Evolutionary conservation across 2,888 invertebrate genomes (phyloP), one percentile per base, ranked within the genome.

Genomic region (Nasonia oneida): DNA sequence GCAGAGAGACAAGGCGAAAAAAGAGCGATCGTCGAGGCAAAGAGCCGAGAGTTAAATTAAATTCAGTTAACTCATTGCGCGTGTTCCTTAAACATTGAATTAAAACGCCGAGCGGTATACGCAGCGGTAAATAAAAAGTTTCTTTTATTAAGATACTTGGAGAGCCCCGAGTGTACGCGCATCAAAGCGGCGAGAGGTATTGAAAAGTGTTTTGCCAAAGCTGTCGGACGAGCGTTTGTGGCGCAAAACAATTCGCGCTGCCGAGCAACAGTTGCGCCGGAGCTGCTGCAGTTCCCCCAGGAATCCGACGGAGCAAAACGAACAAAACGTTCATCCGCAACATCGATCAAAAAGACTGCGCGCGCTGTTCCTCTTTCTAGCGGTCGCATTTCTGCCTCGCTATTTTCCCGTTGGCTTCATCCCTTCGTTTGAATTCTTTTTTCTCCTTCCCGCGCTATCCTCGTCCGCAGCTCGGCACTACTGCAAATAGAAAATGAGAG

Each of bases 341-440:
- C 81, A 81, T 81, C 73, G 81, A 81, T 74, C 57, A 81, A 81
- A 81, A 81, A 42, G 61, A 42, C 73, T 42, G 15, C 23, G 23
- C 15, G 61, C 57, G 4, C 61, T 6, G 12, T 57, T n/a, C 5
- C 75, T 53, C 33, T 53, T 12, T 33, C 57, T 33, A 57, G 1
- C 1, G 4, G 15, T 73, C n/a, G 14, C 70, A 10, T 73, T n/a
- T 71, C 6, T 39, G 14, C 39, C 71, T 42, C 18, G 73, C n/a
- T 14, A 23, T 73, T 39, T 71, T 39, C 39, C 71, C 71, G 18
- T 71, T 71, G 5, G 39, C n/a, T 39, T 10, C 12, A 42, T 73
- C 42, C 23, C 73, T 39, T 23, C 73, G 23, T 73, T 73, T 73
- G n/a, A 73, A 73, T 73, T 10, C 42, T 42, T 73, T 47, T 73